phyloP scores from a whole-genome alignment of 2,797 vertebrate species.

The Urosaurus nigricauda region DNA sequence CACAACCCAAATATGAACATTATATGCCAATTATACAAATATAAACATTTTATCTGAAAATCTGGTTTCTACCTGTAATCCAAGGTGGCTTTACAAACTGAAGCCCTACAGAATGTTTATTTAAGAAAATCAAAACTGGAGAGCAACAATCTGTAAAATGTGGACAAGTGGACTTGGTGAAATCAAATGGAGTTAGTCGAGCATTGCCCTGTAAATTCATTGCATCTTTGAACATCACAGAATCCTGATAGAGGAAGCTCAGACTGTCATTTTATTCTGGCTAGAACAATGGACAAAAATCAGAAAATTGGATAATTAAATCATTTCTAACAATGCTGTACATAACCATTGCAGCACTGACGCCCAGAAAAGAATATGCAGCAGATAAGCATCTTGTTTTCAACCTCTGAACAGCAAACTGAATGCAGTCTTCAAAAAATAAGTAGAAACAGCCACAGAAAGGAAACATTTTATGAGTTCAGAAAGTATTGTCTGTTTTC shows the following conservation, averaged over 20 bases:
- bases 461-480: not conserved
- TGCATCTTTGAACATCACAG: not conserved
- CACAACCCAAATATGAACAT: not conserved
- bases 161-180: not conserved
- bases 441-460: not conserved
- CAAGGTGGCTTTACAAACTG: not conserved
- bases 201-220: not conserved
- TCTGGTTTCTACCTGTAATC: not conserved
- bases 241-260: not conserved
- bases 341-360: not conserved
- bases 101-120: not conserved
- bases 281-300: not conserved
- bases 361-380: too few relatives aligned
- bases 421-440: slow-evolving; percentile 1
- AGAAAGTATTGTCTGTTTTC: too few relatives aligned
- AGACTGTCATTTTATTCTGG: not conserved
- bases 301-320: not conserved
- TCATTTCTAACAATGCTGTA: not conserved
- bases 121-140: not conserved
- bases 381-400: not conserved
- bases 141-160: not conserved
- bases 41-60: not conserved
- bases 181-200: not conserved
- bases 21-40: not conserved
- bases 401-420: not conserved